Base-by-base conservation (phyloP, 2,888 invertebrate genomes). In the Corythucha ciliata region DNA sequence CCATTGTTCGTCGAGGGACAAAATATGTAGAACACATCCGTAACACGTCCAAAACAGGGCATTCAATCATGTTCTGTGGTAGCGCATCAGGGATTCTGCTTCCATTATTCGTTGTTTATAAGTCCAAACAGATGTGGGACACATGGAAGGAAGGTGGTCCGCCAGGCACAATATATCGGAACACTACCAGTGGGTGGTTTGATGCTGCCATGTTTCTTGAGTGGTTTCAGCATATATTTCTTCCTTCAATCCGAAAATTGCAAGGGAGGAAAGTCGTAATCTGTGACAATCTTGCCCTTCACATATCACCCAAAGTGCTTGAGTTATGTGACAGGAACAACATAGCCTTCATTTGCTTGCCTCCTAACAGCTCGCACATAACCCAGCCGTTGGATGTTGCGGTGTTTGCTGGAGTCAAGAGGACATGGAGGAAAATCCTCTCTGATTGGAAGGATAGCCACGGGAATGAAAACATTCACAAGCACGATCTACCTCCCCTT, bases 91-190 rank as follows among this genome's bases (percentile, higher is more conserved):
- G 68, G n/a, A n/a, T n/a, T n/a, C n/a, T 66, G 6, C 55, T 68
- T 36, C 66, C 65, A 14, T 64, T 62, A 22, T 68, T 66, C 57
- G 62, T 67, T 8, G 63, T 68, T 29, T 68, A 67, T 53, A 65
- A 63, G 52, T 48, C 61, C 1, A 54, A 52, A 50, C 33, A 62
- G 26, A 34, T 67, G 47, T 62, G 55, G 57, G 49, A 60, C 18
- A 56, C 62, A 3, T 67, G 65, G 66, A 55, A 45, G 5, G 54
- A 60, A 48, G 59, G 59, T 41, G 66, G 65, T 10, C 64, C 63
- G 25, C 32, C 18, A 14, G 55, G 56, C 21, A 25, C 63, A 27
- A 40, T 58, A 6, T 65, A 55, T 41, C 33, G 46, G 18, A 37
- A 48, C 41, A 24, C 53, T 26, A 33, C 40, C 16, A 26, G 47